A percentile compares a stretch with the other conserved stretches of the same genome.
These are phyloP conservation scores for Fregetta grallaria DNA, from an alignment of 2,113 vertebrate genomes.

Conservation along the genomic window DNA sequence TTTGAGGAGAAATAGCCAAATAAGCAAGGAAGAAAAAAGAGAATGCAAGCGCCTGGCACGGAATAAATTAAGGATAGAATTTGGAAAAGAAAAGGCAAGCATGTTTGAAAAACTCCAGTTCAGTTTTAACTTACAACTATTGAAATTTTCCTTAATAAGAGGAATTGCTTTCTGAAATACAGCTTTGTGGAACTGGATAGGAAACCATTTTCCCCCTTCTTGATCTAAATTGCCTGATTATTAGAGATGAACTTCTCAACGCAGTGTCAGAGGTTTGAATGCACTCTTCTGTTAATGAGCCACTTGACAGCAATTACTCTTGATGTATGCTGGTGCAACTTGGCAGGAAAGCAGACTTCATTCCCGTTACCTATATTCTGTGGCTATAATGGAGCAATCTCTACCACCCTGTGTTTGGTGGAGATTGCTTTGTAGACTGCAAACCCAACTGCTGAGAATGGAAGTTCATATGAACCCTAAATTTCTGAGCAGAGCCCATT, in stretches of 20 bases:
- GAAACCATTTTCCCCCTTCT: not conserved
- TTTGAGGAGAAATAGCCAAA: constrained; percentile 23
- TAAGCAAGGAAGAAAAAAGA: constrained; percentile 15
- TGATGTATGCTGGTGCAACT: not conserved
- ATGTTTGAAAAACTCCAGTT: not conserved
- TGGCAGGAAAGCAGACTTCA: not conserved
- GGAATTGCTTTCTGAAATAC: not conserved
- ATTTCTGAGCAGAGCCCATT: not conserved
- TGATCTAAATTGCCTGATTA: not conserved
- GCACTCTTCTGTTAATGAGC: not conserved
- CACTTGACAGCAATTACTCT: not conserved
- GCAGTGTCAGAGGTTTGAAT: not conserved
- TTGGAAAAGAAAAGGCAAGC: not conserved
- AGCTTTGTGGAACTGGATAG: not conserved
- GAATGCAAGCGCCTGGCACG: not conserved
- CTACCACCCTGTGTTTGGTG: not conserved
- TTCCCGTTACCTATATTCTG: not conserved
- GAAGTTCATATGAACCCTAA: not conserved
- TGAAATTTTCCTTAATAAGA: not conserved
- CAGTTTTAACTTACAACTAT: not conserved
- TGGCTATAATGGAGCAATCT: not conserved
- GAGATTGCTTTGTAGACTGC: not conserved
- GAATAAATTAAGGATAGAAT: not conserved
- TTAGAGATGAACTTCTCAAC: not conserved
- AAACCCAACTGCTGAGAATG: not conserved